Base-by-base conservation (phyloP, 1,140 invertebrate genomes). In the Pseudomyrmex sp. region DNA sequence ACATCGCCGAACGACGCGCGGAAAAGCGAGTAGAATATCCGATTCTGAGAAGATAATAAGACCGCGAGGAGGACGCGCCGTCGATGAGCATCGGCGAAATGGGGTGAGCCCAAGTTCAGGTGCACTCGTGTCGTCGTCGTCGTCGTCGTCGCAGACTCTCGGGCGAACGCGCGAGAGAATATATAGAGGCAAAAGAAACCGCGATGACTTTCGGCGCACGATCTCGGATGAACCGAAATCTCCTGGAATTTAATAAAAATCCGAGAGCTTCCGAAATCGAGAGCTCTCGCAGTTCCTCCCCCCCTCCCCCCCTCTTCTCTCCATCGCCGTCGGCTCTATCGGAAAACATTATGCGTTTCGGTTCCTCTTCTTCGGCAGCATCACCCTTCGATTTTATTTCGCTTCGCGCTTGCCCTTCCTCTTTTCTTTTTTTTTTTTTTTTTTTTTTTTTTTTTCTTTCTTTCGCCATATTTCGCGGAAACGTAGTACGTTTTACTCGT, bases 241-340 rank as follows among this genome's bases (percentile, higher is more conserved):
- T 48, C 48, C 26, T 23, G 61, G 83, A 84, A 84, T 84, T 84
- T 84, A 84, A 84, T 84, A 84, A 84, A 84, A 84, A 84, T 80
- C 66, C 74, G 54, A 61, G 59, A 84, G 56, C 65, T 69, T 63
- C 50, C 48, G 52, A 23, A 70, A 72, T 63, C 77, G 76, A 84
- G 83, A 35, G 5, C 35, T 35, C 76, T 63, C 7, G 58, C 73
- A 50, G 50, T 20, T 20, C 20, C 9, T 20, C 20, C 9, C 18
- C 56, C 18, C 50, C 46, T 12, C 61, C 5, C 7, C 35, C 35
- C 5, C 35, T 0, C 35, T 5, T 35, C 35, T 0, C 35, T 5
- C 4, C 5, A 35, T 61, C 35, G 52, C 35, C 23, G 72, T 35
- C 35, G 3, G 46, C 12, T 66, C 26, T 50, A 50, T 35, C 10